phyloP scores from a whole-genome alignment of 2,888 invertebrate species.

The Criorhina ranunculi region DNA sequence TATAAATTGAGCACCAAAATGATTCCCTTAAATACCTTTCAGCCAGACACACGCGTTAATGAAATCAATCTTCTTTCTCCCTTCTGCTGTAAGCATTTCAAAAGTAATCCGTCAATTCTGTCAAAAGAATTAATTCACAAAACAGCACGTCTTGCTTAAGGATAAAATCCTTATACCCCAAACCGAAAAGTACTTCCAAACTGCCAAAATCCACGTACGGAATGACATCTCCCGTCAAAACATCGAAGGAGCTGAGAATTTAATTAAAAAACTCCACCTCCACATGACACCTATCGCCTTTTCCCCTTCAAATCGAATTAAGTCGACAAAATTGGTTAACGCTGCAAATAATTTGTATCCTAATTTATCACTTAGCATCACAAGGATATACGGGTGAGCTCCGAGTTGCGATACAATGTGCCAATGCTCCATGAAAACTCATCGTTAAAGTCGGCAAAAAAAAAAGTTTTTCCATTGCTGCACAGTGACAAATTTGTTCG shows the following conservation, averaged over 20 bases:
- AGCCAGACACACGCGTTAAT: too few relatives aligned
- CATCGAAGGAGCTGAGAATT: slow-evolving; percentile 38
- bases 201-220: not conserved
- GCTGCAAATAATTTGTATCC: slow-evolving; percentile 66
- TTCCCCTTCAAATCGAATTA: slow-evolving; percentile 53
- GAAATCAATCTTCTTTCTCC: not conserved
- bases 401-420: slow-evolving; percentile 34
- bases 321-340: slow-evolving; percentile 63
- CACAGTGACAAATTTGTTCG: slow-evolving; percentile 51
- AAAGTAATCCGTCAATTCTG: not conserved
- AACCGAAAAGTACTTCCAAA: not conserved
- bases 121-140: not conserved
- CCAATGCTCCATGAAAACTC: slow-evolving; percentile 60
- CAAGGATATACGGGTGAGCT: not conserved
- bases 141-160: not conserved
- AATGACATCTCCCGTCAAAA: slow-evolving; percentile 18
- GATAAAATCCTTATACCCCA: not conserved
- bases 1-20: too few relatives aligned
- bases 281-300: slow-evolving; percentile 50
- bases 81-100: too few relatives aligned
- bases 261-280: slow-evolving; percentile 59
- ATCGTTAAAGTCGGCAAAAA: slow-evolving; percentile 28
- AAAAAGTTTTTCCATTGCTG: slow-evolving; percentile 41
- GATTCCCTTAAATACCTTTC: too few relatives aligned
- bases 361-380: slow-evolving; percentile 57